Conservation (phyloP, 2,113 vertebrate genomes). For the Indicator maculatus region DNA sequence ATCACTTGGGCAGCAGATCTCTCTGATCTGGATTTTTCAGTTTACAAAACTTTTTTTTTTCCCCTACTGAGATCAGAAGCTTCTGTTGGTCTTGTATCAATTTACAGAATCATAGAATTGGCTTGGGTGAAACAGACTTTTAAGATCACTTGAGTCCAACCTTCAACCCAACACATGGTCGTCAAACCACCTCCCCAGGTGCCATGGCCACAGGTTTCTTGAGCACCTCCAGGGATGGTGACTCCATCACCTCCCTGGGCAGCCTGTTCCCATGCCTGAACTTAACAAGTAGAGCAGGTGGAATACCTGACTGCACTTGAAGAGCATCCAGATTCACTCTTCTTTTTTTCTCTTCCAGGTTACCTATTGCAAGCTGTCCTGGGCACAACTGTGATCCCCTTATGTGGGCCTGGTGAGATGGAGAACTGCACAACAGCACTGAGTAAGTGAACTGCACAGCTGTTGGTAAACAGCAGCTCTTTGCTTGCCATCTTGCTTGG, state of each 20-base stretch:
- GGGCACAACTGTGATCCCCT: constrained; percentile 75
- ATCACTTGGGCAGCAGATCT: background rate
- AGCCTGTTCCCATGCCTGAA: no score
- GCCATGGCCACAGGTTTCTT: no score
- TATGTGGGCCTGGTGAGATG: constrained; percentile 72
- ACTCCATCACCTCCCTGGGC: no score
- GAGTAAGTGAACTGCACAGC: constrained; percentile 52
- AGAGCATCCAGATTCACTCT: background rate
- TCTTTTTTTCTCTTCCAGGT: constrained; percentile 35
- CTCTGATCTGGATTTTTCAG: background rate
- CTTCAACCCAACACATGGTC: no score
- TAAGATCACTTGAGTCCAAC: no score
- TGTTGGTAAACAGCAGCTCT: background rate
- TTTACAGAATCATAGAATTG: no score
- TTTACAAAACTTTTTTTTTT: background rate
- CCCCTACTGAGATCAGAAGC: background rate
- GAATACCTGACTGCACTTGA: background rate
- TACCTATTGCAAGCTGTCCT: constrained; percentile 61
- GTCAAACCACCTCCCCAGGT: no score
- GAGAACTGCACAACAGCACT: constrained; percentile 77
- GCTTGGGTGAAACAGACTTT: no score
- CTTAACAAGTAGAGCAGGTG: background rate
- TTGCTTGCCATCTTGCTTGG: background rate
- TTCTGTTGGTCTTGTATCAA: background rate
- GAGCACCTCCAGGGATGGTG: no score